Evolutionary conservation across 2,888 invertebrate genomes (phyloP), one percentile per base, ranked within the genome.

Genomic region (Thumatha senex): DNA sequence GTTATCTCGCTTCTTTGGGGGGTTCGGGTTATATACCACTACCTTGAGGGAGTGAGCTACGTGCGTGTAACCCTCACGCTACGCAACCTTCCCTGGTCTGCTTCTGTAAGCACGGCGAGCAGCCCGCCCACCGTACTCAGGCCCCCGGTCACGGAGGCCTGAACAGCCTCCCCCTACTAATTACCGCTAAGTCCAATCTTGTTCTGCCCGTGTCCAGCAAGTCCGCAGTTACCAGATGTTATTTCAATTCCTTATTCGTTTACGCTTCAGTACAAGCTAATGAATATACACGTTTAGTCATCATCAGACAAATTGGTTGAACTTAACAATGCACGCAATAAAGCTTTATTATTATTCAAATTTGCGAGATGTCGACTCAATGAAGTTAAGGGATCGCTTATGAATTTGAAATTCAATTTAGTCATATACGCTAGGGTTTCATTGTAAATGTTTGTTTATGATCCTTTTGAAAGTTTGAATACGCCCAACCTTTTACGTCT

Each of bases 321-420:
- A 42, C 48, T 48, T 54, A 44, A 46, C 45, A 48, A 9, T 45
- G 39, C 13, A 13, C 35, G 36, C 38, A 43, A 14, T 52, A 12
- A 38, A 40, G 34, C 5, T 13, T 42, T n/a, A 24, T 15, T 9
- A 72, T 72, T 76, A 78, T 76, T 79, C 75, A 78, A 73, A 74
- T 71, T 59, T 60, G 50, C 11, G 14, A 18, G 5, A 14, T 39
- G 38, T 18, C n/a, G 65, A 59, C 65, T 66, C 58, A 39, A 43
- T 54, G 51, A 67, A 64, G 67, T 70, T 62, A 61, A 58, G 56
- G 66, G 67, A 65, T 67, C 74, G 68, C 74, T 74, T 76, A 76
- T 70, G 70, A 74, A 75, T 67, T 67, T 68, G 61, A 53, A 76
- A 78, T 77, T 74, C 71, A 74, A 74, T 74, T 70, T 48, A 54